These are phyloP conservation scores for Globodera ellingtonae DNA, from an alignment of 1,140 invertebrate genomes.

Conservation along the genomic window DNA sequence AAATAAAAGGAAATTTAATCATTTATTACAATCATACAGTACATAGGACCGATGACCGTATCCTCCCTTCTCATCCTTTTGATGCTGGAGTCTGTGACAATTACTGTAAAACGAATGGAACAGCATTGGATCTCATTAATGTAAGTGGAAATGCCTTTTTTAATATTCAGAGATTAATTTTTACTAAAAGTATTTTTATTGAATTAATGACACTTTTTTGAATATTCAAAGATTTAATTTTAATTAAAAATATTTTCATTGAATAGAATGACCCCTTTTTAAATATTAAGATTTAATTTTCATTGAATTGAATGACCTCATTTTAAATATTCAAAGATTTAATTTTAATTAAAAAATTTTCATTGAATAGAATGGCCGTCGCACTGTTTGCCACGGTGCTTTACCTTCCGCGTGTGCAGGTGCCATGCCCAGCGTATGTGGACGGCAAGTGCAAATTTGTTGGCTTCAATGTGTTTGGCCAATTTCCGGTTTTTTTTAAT, in stretches of 20 bases:
- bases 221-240: too few species aligned
- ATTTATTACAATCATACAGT: background rate
- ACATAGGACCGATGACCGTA: slow-evolving; percentile 60
- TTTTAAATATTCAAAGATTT: background rate
- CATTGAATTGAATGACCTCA: too few species aligned
- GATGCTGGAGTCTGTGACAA: slow-evolving; percentile 52
- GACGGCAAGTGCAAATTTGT: slow-evolving; percentile 51
- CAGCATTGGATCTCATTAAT: slow-evolving; percentile 62
- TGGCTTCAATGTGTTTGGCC: slow-evolving; percentile 57
- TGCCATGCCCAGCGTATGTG: slow-evolving; percentile 55
- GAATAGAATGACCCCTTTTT: background rate
- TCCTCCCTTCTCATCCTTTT: slow-evolving; percentile 59
- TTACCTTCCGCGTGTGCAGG: slow-evolving; percentile 53
- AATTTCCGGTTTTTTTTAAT: slow-evolving; percentile 51
- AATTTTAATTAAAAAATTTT: background rate
- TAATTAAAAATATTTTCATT: too few species aligned
- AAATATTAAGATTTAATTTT: too few species aligned
- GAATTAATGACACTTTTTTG: too few species aligned
- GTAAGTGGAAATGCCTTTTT: slow-evolving; percentile 28
- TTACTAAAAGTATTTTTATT: too few species aligned
- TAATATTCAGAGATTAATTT: too few species aligned
- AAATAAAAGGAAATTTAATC: too few species aligned
- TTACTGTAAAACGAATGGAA: slow-evolving; percentile 51
- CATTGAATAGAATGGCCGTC: slow-evolving; percentile 22
- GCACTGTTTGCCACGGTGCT: slow-evolving; percentile 61